Conservation (phyloP, 2,888 invertebrate species). For the Lycophotia porphyrea region DNA sequence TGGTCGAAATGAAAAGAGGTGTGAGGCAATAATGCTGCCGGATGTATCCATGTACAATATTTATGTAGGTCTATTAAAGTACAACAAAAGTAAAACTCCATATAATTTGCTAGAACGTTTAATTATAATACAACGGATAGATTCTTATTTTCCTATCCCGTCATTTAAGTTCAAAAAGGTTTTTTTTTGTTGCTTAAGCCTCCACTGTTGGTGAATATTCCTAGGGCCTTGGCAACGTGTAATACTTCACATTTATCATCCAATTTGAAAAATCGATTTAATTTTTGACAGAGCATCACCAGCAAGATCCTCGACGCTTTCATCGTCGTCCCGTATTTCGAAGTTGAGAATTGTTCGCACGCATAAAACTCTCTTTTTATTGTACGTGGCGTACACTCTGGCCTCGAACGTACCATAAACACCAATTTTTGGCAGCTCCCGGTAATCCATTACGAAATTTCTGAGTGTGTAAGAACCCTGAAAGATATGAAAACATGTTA, state of each 20-base stretch:
- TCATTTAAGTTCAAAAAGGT: too few relatives aligned
- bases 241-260: background rate
- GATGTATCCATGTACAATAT: too few relatives aligned
- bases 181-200: too few relatives aligned
- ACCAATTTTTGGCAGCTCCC: constrained; percentile 71
- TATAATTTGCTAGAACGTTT: too few relatives aligned
- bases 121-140: too few relatives aligned
- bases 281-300: background rate
- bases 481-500: background rate
- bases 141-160: too few relatives aligned
- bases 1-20: too few relatives aligned
- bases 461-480: constrained; percentile 72
- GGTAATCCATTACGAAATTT: constrained; percentile 74
- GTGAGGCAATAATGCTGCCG: too few relatives aligned
- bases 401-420: constrained; percentile 73
- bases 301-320: background rate
- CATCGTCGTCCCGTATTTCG: constrained; percentile 44
- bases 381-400: background rate
- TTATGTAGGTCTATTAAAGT: too few relatives aligned
- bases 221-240: background rate
- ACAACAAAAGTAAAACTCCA: too few relatives aligned
- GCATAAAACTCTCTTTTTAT: constrained; percentile 40
- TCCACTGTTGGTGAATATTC: background rate
- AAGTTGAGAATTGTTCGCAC: constrained; percentile 50
- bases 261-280: background rate